phyloP scores from a whole-genome alignment of 2,797 vertebrate genomes.

The Malacoctenus gilli region DNA sequence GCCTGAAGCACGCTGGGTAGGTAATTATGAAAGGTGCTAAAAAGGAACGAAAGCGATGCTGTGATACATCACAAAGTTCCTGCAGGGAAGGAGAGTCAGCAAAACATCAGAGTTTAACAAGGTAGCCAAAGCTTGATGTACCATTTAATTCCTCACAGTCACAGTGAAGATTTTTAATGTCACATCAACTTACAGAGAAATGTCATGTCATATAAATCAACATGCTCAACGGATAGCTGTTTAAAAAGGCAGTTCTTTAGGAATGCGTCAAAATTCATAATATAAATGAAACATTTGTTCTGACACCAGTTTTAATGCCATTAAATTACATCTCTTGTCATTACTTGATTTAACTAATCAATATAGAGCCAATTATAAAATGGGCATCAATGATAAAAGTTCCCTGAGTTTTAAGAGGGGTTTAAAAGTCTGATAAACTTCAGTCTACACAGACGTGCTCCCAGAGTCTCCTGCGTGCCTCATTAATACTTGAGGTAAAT shows the following conservation, averaged over 20 bases:
- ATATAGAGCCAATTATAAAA: too few species aligned
- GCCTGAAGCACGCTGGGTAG: neutral
- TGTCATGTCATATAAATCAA: too few species aligned
- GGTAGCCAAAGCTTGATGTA: too few species aligned
- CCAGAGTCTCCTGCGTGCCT: constrained; percentile 6
- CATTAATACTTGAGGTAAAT: constrained; percentile 1
- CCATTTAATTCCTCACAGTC: neutral
- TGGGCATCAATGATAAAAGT: neutral
- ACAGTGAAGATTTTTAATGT: too few species aligned
- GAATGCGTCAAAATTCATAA: too few species aligned
- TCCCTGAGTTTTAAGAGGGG: neutral
- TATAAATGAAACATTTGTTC: too few species aligned
- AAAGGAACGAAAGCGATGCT: neutral
- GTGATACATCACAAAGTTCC: constrained; percentile 5
- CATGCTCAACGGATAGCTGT: too few species aligned
- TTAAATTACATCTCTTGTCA: too few species aligned
- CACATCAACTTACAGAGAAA: too few species aligned
- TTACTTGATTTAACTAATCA: too few species aligned
- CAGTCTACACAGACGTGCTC: neutral
- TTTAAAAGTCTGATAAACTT: constrained; percentile 1
- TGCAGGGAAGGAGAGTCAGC: constrained; percentile 1
- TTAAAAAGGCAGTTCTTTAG: too few species aligned
- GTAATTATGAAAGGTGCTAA: constrained; percentile 2
- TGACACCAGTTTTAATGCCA: too few species aligned
- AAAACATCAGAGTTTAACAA: constrained; percentile 1